phyloP scores from a whole-genome alignment of 1,140 invertebrate genomes.

The Hypsibius dujardini region DNA sequence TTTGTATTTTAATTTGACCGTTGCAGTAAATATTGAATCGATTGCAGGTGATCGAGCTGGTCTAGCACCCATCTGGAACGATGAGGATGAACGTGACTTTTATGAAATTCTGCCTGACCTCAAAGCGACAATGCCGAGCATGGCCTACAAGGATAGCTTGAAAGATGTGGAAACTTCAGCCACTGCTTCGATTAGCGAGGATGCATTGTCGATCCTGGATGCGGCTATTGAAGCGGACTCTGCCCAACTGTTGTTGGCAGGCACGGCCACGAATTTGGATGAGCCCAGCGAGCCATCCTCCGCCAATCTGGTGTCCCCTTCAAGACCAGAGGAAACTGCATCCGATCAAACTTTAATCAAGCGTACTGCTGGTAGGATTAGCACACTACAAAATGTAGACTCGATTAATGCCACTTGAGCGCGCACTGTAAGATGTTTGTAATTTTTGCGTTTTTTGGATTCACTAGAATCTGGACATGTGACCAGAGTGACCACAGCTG shows the following conservation, averaged over 20 bases:
- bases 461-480: too few species aligned
- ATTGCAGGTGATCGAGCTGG: slow-evolving; percentile 19
- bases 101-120: slow-evolving; percentile 83
- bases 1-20: neutral
- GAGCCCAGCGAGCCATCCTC: too few species aligned
- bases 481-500: too few species aligned
- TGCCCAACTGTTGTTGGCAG: neutral
- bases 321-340: too few species aligned
- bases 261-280: too few species aligned
- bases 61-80: slow-evolving; percentile 51
- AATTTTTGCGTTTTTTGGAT: too few species aligned
- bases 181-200: neutral
- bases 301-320: too few species aligned
- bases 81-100: slow-evolving; percentile 80
- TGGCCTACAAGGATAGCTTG: slow-evolving; percentile 17
- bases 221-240: neutral
- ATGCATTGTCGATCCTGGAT: neutral
- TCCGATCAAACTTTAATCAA: too few species aligned
- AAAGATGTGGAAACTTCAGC: neutral
- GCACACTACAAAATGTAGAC: too few species aligned
- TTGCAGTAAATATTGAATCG: neutral
- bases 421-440: too few species aligned
- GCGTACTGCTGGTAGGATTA: too few species aligned
- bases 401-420: too few species aligned
- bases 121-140: slow-evolving; percentile 61